Evolutionary conservation across 1,140 invertebrate genomes (phyloP), one percentile per base, ranked within the genome.

Genomic region (Lanistes nyassanus): DNA sequence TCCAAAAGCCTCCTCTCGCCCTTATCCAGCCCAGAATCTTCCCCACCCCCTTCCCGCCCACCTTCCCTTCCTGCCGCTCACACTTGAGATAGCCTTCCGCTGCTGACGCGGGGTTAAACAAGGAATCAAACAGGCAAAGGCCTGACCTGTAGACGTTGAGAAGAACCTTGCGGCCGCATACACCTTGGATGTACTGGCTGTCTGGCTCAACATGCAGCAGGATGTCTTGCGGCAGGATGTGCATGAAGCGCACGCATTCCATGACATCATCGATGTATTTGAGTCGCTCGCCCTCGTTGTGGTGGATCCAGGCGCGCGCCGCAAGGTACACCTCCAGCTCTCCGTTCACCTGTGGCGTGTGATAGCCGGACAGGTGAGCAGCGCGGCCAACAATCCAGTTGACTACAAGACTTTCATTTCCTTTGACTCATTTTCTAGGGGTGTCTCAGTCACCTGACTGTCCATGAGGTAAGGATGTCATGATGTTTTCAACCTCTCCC

Each of bases 261-360:
- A 82, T 56, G 2, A 80, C 42, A 2, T 78, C 75, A 3, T 64
- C 37, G 42, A 75, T 69, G 29, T 71, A 74, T 29, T 77, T 68
- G 3, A 78, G 56, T 34, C 81, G 69, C 3, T 75, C 76, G 39
- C 76, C 62, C 69, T 65, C 72, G 66, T 81, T 76, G 75, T 78
- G 75, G 23, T 82, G 76, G 29, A 82, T 77, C 81, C 81, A 82
- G 21, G 66, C 62, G 21, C 66, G 55, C 5, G 73, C 78, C 4
- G 79, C 79, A 42, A 73, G 58, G 62, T 79, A 82, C 19, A 82
- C 68, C 29, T 81, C 80, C 47, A 82, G 75, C 34, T 82, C 81
- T 19, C 47, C 74, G 16, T 39, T 7, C 56, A 72, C 70, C 70
- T 72, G 55, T n/a, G n/a, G n/a, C n/a, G n/a, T n/a, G n/a, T n/a